Base-by-base conservation (phyloP, 2,888 invertebrate species). In the Oxyteleia sp. region DNA sequence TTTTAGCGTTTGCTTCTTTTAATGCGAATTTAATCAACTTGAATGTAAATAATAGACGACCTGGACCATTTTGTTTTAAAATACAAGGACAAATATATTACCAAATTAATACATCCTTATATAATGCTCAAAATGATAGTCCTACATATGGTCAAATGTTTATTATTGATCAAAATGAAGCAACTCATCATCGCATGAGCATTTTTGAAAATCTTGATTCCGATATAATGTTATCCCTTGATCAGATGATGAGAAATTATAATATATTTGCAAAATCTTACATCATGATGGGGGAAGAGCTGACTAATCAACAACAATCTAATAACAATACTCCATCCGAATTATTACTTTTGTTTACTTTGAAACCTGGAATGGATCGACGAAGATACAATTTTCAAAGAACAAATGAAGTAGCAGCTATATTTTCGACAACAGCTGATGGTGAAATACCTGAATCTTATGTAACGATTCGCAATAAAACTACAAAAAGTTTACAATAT, bases 391-490 rank as follows among this genome's bases (percentile, higher is more conserved):
- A 86, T 66, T 85, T 82, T 59, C 86, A 84, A 57, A 49, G 81
- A 47, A 63, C n/a, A n/a, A n/a, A n/a, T n/a, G n/a, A n/a, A n/a
- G n/a, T n/a, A n/a, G n/a, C n/a, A n/a, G n/a, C n/a, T 61, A 8
- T 32, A 32, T 32, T 32, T 32, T 32, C 32, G 4, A 32, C 32
- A 32, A 32, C 32, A 32, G 32, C 32, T 15, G 80, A 86, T 55
- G 84, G 85, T n/a, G 85, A 86, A 53, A 82, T 86, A 68, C 81
- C 84, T 26, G 81, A 86, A 71, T 84, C 81, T 4, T 79, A 74
- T 26, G 79, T n/a, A n/a, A n/a, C n/a, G n/a, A n/a, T n/a, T n/a
- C n/a, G n/a, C n/a, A n/a, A n/a, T n/a, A n/a, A n/a, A 32, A 32
- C 7, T 32, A 32, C 4, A 8, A 32, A 32, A 32, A 10, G 1